Conservation (phyloP, 2,888 invertebrate genomes). For the Lucinisca nassula region DNA sequence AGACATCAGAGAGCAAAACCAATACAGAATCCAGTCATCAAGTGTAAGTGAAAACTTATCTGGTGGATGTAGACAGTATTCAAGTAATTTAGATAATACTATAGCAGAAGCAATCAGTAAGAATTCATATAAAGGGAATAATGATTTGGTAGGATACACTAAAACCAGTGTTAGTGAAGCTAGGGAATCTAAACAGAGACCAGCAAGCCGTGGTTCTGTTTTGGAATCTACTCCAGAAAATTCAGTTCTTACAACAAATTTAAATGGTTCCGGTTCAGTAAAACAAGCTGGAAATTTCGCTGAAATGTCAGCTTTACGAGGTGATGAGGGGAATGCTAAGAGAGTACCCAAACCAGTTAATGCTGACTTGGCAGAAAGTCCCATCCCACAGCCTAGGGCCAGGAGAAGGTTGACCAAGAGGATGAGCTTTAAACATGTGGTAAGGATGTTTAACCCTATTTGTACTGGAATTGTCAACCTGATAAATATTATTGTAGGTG, state of each 20-base stretch:
- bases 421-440: slow-evolving; percentile 60
- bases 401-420: slow-evolving; percentile 46
- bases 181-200: not conserved
- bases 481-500: no score
- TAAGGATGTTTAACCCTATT: slow-evolving; percentile 50
- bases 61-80: no score
- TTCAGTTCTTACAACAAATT: not conserved
- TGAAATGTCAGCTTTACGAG: not conserved
- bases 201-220: not conserved
- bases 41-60: not conserved
- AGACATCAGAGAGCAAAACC: not conserved
- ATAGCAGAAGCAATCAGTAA: not conserved
- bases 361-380: not conserved
- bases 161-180: not conserved
- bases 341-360: not conserved
- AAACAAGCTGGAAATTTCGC: not conserved
- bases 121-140: not conserved
- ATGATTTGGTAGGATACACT: not conserved
- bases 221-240: not conserved
- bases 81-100: not conserved
- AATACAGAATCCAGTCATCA: not conserved
- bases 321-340: not conserved
- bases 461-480: no score
- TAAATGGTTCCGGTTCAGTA: not conserved
- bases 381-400: slow-evolving; percentile 36